phyloP scores from a whole-genome alignment of 2,888 invertebrate species.

The Portevinia maculata region DNA sequence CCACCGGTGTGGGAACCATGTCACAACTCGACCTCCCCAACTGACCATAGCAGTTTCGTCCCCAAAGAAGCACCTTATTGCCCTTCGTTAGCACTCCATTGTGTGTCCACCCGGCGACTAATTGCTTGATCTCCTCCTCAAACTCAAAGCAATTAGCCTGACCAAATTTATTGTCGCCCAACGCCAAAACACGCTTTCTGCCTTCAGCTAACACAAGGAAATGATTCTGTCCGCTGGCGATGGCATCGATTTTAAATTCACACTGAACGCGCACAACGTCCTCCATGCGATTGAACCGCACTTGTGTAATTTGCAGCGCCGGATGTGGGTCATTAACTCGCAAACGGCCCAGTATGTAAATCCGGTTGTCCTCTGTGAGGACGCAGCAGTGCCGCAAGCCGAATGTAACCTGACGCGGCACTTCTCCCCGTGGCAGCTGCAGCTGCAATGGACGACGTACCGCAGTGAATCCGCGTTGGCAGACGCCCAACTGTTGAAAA shows the following conservation, averaged over 20 bases:
- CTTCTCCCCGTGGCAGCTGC: conserved; percentile 79
- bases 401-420: conserved; percentile 78
- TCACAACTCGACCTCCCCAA: conserved; percentile 84
- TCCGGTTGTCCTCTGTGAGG: conserved; percentile 79
- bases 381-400: conserved; percentile 81
- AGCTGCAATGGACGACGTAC: conserved; percentile 80
- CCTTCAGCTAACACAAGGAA: conserved; percentile 79
- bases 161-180: conserved; percentile 93
- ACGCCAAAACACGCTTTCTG: conserved; percentile 84
- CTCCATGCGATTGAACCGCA: conserved; percentile 78
- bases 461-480: conserved; percentile 81
- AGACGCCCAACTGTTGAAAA: conserved; percentile 90
- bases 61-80: conserved; percentile 89
- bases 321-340: conserved; percentile 79
- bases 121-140: conserved; percentile 84
- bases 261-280: conserved; percentile 78
- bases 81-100: conserved; percentile 86
- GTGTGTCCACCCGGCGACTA: conserved; percentile 91
- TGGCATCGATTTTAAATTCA: conserved; percentile 84
- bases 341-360: conserved; percentile 81
- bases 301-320: conserved; percentile 78
- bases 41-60: conserved; percentile 92
- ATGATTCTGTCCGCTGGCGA: conserved; percentile 93
- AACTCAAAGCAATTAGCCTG: conserved; percentile 85
- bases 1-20: conserved; percentile 78